phyloP scores from a whole-genome alignment of 92 coral and sea anemone species.

The Phenganax subtilis region DNA sequence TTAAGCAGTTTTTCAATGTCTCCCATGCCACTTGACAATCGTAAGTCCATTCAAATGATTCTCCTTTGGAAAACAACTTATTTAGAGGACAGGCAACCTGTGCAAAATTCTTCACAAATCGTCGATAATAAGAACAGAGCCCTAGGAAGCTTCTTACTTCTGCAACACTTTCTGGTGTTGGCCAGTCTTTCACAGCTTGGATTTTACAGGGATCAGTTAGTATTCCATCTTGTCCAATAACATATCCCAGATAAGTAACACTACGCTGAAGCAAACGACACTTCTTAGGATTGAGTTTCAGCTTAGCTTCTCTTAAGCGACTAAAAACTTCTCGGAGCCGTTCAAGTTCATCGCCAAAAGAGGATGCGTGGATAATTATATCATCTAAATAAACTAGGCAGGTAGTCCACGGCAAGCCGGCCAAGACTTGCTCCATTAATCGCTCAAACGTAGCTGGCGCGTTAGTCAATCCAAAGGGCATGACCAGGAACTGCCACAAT shows the following conservation, averaged over 20 bases:
- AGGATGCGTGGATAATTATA: constrained; percentile 25
- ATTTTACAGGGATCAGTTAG: constrained; percentile 40
- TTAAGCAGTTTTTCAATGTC: constrained; percentile 22
- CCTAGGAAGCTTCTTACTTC: constrained; percentile 37
- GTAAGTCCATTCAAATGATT: constrained; percentile 16
- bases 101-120: constrained; percentile 39
- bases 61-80: constrained; percentile 26
- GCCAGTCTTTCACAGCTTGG: constrained; percentile 37
- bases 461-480: constrained; percentile 33
- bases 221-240: constrained; percentile 4
- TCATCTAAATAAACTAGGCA: constrained; percentile 43
- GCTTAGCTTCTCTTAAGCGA: neutral
- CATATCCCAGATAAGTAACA: constrained; percentile 21
- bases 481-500: constrained; percentile 24
- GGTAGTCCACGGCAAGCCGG: constrained; percentile 26
- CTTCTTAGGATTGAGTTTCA: constrained; percentile 1
- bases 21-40: constrained; percentile 24
- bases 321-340: neutral
- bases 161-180: constrained; percentile 26
- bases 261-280: constrained; percentile 1
- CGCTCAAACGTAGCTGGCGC: constrained; percentile 41
- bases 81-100: constrained; percentile 23
- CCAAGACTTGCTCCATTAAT: constrained; percentile 30
- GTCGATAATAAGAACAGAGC: constrained; percentile 36
- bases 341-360: constrained; percentile 10